Evolutionary conservation across 2,113 vertebrate genomes (phyloP), one percentile per base, ranked within the genome.

Genomic region (Numenius arquata): DNA sequence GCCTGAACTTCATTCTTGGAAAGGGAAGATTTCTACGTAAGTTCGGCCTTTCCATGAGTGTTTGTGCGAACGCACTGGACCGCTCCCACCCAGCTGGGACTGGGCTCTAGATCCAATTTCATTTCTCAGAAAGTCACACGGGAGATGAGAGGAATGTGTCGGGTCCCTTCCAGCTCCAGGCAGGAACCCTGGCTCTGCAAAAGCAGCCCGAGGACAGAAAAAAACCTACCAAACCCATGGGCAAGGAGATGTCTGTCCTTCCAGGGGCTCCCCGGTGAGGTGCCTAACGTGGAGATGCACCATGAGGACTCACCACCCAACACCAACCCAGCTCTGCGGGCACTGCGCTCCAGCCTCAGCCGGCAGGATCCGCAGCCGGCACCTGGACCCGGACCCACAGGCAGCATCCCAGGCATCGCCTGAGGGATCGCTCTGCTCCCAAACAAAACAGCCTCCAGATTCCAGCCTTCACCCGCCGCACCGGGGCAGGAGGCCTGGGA

Each of bases 61-160:
- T 66, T 83, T 93, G 93, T 27, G 93, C 78, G 50, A 27, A 55
- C 3, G 45, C 58, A 4, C 38, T 38, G 67, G 63, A 21, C 76
- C 23, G 25, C 90, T 95, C 96, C 94, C 97, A 93, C 96, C 96
- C 96, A 95, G 96, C 82, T 53, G 95, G 95, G 95, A 95, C 76
- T 6, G 0, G 43, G 88, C 71, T 53, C 68, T 8, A 3, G 66
- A 40, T 71, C 95, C 93, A 65, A 8, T 43, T 58, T 36, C 25
- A 8, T 71, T 80, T 48, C 94, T 72, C 73, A 65, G 66, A 58
- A 81, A 93, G 85, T 47, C 89, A 53, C 89, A 45, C 7, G 43
- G 91, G 91, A 89, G 50, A 59, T 12, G 32, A 30, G 70, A 85
- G 88, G 95, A 95, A 95, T 70, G 89, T 11, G 30, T 7, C 32